Conservation (phyloP, 2,797 vertebrate species). For the Cheirogaleus major region DNA sequence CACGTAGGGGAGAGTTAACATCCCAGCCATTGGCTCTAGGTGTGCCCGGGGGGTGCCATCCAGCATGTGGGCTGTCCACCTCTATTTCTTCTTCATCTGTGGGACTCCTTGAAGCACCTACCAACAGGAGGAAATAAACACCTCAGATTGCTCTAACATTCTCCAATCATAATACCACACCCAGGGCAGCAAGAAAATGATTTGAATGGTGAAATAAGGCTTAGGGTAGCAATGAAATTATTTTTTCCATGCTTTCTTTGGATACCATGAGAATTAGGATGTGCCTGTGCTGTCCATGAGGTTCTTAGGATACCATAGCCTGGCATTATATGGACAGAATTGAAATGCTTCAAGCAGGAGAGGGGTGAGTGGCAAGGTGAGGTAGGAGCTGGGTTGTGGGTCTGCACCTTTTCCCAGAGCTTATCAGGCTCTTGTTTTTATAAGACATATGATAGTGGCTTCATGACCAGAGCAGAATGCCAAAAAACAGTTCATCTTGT, state of each 20-base stretch:
- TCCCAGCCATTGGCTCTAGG: not conserved
- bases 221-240: not conserved
- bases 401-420: not conserved
- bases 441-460: not conserved
- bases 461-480: not conserved
- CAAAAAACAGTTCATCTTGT: not conserved
- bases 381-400: fast-evolving
- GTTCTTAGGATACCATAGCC: not conserved
- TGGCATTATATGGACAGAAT: not conserved
- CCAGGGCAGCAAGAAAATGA: not conserved
- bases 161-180: not conserved
- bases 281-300: not conserved
- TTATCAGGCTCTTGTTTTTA: not conserved
- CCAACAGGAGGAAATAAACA: not conserved
- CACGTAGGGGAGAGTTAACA: not conserved
- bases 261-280: not conserved
- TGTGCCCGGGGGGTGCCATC: not conserved
- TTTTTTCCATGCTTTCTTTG: not conserved
- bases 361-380: too few relatives aligned
- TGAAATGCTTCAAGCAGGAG: too few relatives aligned
- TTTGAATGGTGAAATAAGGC: not conserved
- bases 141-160: not conserved
- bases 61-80: not conserved
- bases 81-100: not conserved
- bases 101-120: not conserved